Percentiles rank a stretch among this genome's conserved stretches.
Conservation (phyloP, 30 jellyfish, hydroid and myxozoan species). For the Calvadosia cruxmelitensis region DNA sequence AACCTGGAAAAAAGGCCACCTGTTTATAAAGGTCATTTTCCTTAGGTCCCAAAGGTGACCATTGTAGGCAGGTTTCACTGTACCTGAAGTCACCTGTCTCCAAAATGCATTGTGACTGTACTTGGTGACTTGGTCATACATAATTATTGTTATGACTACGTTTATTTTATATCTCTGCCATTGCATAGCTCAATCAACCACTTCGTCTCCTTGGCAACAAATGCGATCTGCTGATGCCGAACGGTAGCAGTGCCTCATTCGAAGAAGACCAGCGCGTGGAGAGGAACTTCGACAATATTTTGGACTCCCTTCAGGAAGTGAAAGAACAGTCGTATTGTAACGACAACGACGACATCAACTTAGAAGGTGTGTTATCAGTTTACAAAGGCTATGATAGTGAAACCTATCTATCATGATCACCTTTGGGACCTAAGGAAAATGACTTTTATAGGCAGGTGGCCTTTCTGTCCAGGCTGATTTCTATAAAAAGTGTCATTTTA, state of each 20-base stretch:
- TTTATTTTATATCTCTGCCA: background rate
- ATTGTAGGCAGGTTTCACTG: no score
- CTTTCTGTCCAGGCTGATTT: no score
- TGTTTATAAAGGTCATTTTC: no score
- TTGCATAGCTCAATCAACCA: constrained; percentile 31
- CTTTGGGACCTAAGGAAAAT: no score
- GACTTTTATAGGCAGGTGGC: no score
- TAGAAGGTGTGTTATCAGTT: background rate
- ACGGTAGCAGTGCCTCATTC: constrained; percentile 44
- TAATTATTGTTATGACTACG: background rate
- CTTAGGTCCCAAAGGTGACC: no score
- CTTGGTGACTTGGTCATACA: background rate
- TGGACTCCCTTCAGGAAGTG: constrained; percentile 68
- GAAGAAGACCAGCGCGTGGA: constrained; percentile 72
- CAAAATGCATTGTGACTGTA: background rate
- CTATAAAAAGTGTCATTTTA: no score
- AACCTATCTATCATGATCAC: no score
- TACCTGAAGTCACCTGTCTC: no score
- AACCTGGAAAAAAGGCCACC: no score
- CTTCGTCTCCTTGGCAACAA: constrained; percentile 60
- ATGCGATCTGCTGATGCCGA: constrained; percentile 43
- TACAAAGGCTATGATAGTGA: no score
- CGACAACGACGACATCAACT: background rate
- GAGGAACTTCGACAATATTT: constrained; percentile 57
- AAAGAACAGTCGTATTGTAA: constrained; percentile 12